A percentile compares a stretch with the other conserved stretches of the same genome.
phyloP scores from a whole-genome alignment of 2,888 invertebrate species.

The Trichopoda pennipes region DNA sequence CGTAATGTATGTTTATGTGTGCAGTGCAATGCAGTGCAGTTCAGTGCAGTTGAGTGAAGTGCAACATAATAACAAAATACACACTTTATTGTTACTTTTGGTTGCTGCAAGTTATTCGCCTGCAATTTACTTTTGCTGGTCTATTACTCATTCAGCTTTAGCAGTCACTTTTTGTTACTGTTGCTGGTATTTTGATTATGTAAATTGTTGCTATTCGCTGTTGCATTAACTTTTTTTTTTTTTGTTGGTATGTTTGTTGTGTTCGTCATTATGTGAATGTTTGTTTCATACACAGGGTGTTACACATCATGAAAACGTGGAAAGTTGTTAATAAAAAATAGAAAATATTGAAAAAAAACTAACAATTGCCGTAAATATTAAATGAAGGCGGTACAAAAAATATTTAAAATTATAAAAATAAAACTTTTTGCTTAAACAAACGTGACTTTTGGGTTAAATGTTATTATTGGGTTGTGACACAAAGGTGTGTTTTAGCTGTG shows the following conservation, averaged over 20 bases:
- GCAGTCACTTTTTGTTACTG: constrained; percentile 37
- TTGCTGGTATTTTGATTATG: constrained; percentile 58
- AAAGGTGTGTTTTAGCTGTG: constrained; percentile 44
- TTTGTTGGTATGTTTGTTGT: background rate
- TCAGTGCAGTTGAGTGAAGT: background rate
- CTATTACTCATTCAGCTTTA: constrained; percentile 31
- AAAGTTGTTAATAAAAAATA: constrained; percentile 25
- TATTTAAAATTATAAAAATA: constrained; percentile 17
- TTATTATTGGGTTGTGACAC: constrained; percentile 34
- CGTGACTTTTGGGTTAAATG: constrained; percentile 65
- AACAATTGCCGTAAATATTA: constrained; percentile 31
- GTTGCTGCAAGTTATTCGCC: constrained; percentile 40
- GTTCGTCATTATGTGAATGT: background rate
- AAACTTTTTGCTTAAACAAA: constrained; percentile 22
- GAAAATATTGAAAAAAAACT: constrained; percentile 8
- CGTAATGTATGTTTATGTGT: background rate
- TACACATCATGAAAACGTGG: constrained; percentile 55
- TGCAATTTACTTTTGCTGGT: constrained; percentile 48
- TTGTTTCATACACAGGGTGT: constrained; percentile 54
- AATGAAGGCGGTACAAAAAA: constrained; percentile 40
- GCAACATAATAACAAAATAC: background rate
- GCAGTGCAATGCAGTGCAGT: background rate
- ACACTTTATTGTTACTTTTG: constrained; percentile 6
- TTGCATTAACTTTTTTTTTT: constrained; percentile 49
- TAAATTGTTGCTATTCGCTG: constrained; percentile 54